Percentiles rank a stretch among this genome's conserved stretches.
phyloP scores from a whole-genome alignment of 2,113 vertebrate genomes.

The Anolis carolinensis region DNA sequence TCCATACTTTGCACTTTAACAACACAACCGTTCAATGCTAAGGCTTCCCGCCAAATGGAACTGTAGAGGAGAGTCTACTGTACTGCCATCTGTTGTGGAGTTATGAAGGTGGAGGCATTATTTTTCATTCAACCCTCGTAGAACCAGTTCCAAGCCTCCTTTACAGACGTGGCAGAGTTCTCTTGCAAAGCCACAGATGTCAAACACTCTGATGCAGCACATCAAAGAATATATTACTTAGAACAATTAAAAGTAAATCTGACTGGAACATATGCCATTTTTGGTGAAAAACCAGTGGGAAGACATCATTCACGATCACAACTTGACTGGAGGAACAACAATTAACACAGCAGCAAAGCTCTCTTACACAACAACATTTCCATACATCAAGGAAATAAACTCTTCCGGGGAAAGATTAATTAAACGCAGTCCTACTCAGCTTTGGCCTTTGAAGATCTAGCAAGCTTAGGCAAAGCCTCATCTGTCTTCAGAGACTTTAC shows the following conservation, averaged over 20 bases:
- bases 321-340: not conserved
- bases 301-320: not conserved
- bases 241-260: not conserved
- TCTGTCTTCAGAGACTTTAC: rapidly evolving
- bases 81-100: too few relatives aligned
- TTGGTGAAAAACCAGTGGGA: not conserved
- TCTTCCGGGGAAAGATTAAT: not conserved
- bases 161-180: not conserved
- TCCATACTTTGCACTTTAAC: too few relatives aligned
- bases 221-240: not conserved
- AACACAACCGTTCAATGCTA: too few relatives aligned
- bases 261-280: not conserved
- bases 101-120: too few relatives aligned
- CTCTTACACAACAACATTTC: not conserved
- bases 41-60: too few relatives aligned
- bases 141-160: not conserved
- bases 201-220: too few relatives aligned
- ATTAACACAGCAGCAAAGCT: not conserved
- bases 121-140: too few relatives aligned
- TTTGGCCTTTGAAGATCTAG: not conserved
- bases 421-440: not conserved
- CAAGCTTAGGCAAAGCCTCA: not conserved
- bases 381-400: not conserved
- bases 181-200: not conserved
- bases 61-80: too few relatives aligned